Evolutionary conservation across 2,113 vertebrate genomes (phyloP), one percentile per base, ranked within the genome.

Genomic region (Chloropsis cyanopogon): DNA sequence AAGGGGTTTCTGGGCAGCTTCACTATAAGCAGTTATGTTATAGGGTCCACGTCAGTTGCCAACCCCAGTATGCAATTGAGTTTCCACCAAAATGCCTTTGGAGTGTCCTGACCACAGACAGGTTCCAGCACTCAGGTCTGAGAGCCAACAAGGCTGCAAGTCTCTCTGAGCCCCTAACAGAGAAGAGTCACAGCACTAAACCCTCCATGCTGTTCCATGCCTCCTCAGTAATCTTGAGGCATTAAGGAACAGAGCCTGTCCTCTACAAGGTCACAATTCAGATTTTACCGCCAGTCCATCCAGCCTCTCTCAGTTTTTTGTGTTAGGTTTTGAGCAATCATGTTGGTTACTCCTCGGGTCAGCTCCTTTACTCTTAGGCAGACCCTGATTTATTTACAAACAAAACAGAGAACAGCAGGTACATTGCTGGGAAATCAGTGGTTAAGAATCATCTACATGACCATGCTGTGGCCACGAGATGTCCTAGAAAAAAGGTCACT

Each of bases 401-500:
- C 46, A 86, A 46, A 85, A 86, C 53, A 60, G 47, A 75, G 61
- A 82, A 42, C 72, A 64, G 33, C 33, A n/a, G 64, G 60, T 14
- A 23, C 44, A 6, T 54, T 87, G 52, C 41, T 86, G 64, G 65
- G 75, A 64, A 89, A 81, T 53, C 76, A 56, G 64, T 65, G 65
- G 85, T 72, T 92, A 90, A 90, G 85, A 52, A 63, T 80, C 50
- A 57, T 54, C 76, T 76, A 25, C 26, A 39, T 60, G 87, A 78
- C 88, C 90, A 76, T 12, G 33, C 76, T 41, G 73, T 44, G 89
- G 85, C 91, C 86, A 77, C 1, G 1, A 88, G 82, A 94, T 28
- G 52, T 90, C 82, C 80, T 25, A 65, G 64, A 22, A 90, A 86
- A 92, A 90, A 93, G 94, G 81, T 96, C 96, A 93, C 64, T 46